Evolutionary conservation across 2,113 vertebrate genomes (phyloP).

Genomic region (Pachycephala philippinensis): DNA sequence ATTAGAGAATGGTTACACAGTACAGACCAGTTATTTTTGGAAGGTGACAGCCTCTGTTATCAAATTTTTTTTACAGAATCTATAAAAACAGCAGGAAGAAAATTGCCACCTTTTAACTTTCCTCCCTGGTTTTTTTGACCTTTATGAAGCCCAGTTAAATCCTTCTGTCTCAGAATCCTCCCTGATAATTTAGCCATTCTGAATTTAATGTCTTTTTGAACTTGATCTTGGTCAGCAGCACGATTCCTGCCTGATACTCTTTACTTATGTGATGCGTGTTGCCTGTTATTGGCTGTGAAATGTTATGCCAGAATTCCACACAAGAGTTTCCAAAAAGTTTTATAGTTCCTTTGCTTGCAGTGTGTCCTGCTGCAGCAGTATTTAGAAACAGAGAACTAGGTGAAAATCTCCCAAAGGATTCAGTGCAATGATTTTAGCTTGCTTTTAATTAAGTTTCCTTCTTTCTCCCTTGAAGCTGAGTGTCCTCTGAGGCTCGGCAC

Average conservation of each 20-base stretch:
- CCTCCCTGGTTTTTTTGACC: not conserved
- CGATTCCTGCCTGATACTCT: not conserved
- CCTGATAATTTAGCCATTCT: not conserved
- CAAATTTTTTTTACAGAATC: not conserved
- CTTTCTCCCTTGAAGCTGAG: not conserved
- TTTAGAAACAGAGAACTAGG: not conserved
- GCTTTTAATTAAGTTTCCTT: constrained; percentile 17
- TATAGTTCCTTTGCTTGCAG: not conserved
- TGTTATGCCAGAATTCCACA: not conserved
- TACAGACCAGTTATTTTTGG: not conserved
- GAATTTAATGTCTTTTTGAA: not conserved
- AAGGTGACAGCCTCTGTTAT: not conserved
- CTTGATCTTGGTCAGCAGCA: not conserved
- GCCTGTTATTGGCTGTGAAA: not conserved
- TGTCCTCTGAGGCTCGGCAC: not conserved
- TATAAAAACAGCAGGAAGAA: not conserved
- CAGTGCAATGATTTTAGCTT: not conserved
- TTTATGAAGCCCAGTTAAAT: not conserved
- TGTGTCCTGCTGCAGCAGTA: not conserved
- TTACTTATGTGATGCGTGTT: not conserved
- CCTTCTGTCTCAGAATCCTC: not conserved
- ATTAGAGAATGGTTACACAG: not conserved
- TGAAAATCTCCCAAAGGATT: not conserved
- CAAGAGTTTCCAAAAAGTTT: not conserved
- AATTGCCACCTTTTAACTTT: not conserved